A percentile compares a stretch with the other conserved stretches of the same genome.
Evolutionary conservation across 2,888 invertebrate genomes (phyloP).

Genomic region (Morpho deidamia): DNA sequence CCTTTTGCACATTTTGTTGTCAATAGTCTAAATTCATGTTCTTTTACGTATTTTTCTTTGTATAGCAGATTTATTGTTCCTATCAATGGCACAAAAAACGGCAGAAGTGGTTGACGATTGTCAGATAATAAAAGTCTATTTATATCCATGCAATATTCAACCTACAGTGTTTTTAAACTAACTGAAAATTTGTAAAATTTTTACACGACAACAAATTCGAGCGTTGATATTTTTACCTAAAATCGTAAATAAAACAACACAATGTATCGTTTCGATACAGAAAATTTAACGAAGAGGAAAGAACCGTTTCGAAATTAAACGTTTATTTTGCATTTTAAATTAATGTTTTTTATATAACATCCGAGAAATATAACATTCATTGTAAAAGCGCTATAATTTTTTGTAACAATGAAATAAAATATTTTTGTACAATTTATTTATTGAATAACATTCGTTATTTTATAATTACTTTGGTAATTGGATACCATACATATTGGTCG

Average conservation of each 20-base stretch:
- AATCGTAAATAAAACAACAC: constrained; percentile 14
- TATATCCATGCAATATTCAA: too few species aligned
- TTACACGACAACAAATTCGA: neutral
- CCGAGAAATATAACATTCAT: neutral
- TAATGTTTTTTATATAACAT: constrained; percentile 15
- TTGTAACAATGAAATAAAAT: neutral
- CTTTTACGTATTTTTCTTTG: too few species aligned
- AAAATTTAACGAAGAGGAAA: constrained; percentile 22
- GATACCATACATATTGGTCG: too few species aligned
- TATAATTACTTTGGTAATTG: too few species aligned
- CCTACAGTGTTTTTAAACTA: too few species aligned
- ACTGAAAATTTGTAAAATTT: neutral
- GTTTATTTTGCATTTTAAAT: constrained; percentile 19
- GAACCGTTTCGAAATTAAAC: constrained; percentile 20
- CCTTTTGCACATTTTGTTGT: too few species aligned
- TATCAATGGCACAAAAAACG: too few species aligned
- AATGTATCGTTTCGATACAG: constrained; percentile 18
- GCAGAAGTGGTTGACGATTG: too few species aligned
- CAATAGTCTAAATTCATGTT: too few species aligned
- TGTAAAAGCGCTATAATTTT: neutral
- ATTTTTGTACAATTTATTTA: neutral
- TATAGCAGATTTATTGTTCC: too few species aligned
- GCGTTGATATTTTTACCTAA: constrained; percentile 3
- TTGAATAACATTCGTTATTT: neutral
- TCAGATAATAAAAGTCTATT: too few species aligned